Base-by-base conservation (phyloP, 1,140 invertebrate genomes). In the Nymphalis io region DNA sequence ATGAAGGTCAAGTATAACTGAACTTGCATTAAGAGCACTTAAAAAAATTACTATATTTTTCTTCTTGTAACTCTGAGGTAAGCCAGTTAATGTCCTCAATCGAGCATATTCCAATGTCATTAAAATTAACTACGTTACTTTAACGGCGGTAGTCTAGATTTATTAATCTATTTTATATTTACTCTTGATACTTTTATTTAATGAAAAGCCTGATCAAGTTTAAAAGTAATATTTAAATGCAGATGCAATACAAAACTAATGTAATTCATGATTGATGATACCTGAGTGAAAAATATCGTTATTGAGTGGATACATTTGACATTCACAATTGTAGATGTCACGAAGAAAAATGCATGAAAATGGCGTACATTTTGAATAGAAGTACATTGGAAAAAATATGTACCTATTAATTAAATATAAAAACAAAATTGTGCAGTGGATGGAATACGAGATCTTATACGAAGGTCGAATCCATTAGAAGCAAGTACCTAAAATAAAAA, bases 81-180 rank as follows among this genome's bases (percentile, higher is more conserved):
- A 75, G 57, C 70, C 42, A 71, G 67, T 70, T 75, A 72, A 71
- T 61, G 69, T 72, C 70, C 42, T 76, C 64, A 75, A 72, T 76
- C 51, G 72, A 63, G 33, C 53, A 51, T 51, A 53, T 46, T 63
- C 46, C 67, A 65, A 72, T 61, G 75, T 63, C 62, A 72, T 79
- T 74, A 76, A 59, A 55, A 27, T 15, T 55, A 55, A 27, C 12
- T 55, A 27, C 23, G 6, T 51, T 27, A 55, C 1, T 33, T 33
- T 33, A 33, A 33, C 27, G 27, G 10, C 10, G 27, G 27, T 8
- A 33, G 10, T 8, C 27, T 33, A 33, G 27, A 33, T 33, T 33
- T 8, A 33, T 33, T 33, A 33, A 33, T 33, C 27, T 33, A 33
- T 33, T 8, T 33, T 33, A 33, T 33, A 8, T 33, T 8, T 33